These are phyloP conservation scores for Eutrigla gurnardus DNA, from an alignment of 2,797 vertebrate genomes.

Conservation along the genomic window DNA sequence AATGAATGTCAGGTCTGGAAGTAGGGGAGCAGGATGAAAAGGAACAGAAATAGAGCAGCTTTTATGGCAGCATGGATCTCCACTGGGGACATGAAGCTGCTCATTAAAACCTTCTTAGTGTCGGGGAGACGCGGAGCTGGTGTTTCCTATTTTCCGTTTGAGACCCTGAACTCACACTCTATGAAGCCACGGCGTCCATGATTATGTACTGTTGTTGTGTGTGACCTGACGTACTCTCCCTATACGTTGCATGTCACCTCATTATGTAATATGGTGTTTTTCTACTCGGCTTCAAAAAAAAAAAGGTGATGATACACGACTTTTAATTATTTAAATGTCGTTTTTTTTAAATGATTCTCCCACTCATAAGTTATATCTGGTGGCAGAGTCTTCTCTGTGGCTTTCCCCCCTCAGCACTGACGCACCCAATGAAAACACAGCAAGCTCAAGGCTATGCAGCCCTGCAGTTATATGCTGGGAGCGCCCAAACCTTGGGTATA, in stretches of 20 bases:
- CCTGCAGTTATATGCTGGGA: slow-evolving; percentile 79
- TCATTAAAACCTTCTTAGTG: slow-evolving; percentile 76
- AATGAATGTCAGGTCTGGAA: slow-evolving; percentile 78
- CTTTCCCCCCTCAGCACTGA: slow-evolving; percentile 61
- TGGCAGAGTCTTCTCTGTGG: slow-evolving; percentile 60
- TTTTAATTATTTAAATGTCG: slow-evolving; percentile 31
- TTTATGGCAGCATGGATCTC: slow-evolving; percentile 76
- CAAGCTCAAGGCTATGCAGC: slow-evolving; percentile 71
- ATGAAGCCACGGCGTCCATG: slow-evolving; percentile 16
- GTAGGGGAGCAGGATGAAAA: slow-evolving; percentile 75
- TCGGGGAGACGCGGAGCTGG: slow-evolving; percentile 44
- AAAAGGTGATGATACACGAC: slow-evolving; percentile 30
- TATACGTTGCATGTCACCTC: slow-evolving; percentile 42
- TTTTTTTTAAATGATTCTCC: slow-evolving; percentile 41
- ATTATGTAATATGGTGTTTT: slow-evolving; percentile 28
- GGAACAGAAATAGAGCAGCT: slow-evolving; percentile 79
- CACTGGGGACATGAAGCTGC: slow-evolving; percentile 72
- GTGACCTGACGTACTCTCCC: slow-evolving; percentile 28
- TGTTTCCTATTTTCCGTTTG: slow-evolving; percentile 55
- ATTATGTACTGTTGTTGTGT: slow-evolving; percentile 31
- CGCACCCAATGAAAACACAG: slow-evolving; percentile 79
- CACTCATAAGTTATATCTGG: slow-evolving; percentile 52
- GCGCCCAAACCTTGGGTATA: slow-evolving; percentile 78
- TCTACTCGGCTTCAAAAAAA: neutral
- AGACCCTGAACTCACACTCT: slow-evolving; percentile 51